These are phyloP conservation scores for Emydura subglobosa DNA, from an alignment of 2,113 vertebrate species.

Conservation along the genomic window DNA sequence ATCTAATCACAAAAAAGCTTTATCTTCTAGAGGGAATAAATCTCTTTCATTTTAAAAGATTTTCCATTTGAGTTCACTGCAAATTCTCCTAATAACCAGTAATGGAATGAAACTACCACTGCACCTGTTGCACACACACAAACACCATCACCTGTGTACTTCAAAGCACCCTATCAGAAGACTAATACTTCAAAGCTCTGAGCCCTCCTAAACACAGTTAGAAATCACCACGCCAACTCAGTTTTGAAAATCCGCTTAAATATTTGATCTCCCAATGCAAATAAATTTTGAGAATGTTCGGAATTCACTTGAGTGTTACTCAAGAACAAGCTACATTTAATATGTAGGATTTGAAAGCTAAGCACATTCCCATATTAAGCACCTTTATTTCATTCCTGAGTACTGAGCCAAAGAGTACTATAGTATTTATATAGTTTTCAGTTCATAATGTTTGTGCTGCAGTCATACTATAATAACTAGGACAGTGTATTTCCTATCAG, in stretches of 20 bases:
- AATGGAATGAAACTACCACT: conserved; percentile 4
- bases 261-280: conserved; percentile 52
- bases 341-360: conserved; percentile 59
- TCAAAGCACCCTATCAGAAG: not conserved
- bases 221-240: conserved; percentile 42
- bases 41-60: not conserved
- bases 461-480: not conserved
- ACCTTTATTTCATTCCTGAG: conserved; percentile 66
- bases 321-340: conserved; percentile 53
- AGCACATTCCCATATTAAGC: conserved; percentile 24
- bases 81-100: not conserved
- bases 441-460: conserved; percentile 26
- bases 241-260: conserved; percentile 60
- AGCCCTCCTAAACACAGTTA: conserved; percentile 23
- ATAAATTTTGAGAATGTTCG: conserved; percentile 56
- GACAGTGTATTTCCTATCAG: not conserved
- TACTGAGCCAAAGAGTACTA: conserved; percentile 38
- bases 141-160: not conserved
- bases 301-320: conserved; percentile 59
- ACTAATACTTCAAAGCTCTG: conserved; percentile 12
- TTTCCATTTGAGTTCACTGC: not conserved
- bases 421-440: conserved; percentile 19
- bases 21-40: not conserved
- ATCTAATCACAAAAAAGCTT: not conserved
- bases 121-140: not conserved